A percentile compares a stretch with the other conserved stretches of the same genome.
These are phyloP conservation scores for Neoscelio sp. DNA, from an alignment of 2,888 invertebrate species.

Conservation along the genomic window DNA sequence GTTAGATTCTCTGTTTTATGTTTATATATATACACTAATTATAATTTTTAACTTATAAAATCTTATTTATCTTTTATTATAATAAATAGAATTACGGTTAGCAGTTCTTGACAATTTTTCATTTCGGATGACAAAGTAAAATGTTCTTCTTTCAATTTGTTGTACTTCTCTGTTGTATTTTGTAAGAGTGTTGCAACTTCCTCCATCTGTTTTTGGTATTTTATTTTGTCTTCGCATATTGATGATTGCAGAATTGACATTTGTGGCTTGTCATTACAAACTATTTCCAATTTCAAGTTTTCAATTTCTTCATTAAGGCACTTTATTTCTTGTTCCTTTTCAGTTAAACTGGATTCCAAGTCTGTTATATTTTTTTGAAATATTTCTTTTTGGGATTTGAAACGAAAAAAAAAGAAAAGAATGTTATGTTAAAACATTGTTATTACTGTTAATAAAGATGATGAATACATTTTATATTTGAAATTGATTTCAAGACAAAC, in stretches of 20 bases:
- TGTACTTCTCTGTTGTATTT: constrained; percentile 17
- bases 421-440: not conserved
- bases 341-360: constrained; percentile 12
- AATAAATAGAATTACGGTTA: constrained; percentile 27
- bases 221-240: constrained; percentile 4
- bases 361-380: constrained; percentile 32
- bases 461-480: constrained; percentile 7
- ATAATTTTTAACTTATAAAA: not conserved
- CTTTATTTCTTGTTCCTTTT: constrained; percentile 16
- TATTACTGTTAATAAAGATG: not conserved
- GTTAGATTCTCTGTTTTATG: not conserved
- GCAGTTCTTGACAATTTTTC: constrained; percentile 20
- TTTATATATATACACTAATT: not conserved
- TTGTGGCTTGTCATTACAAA: constrained; percentile 14
- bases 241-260: constrained; percentile 6
- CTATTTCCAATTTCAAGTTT: constrained; percentile 5
- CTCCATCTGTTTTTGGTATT: constrained; percentile 28
- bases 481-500: too few relatives aligned
- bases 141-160: constrained; percentile 24
- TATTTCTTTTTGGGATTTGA: constrained; percentile 29
- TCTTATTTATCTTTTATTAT: too few relatives aligned
- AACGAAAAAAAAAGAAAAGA: constrained; percentile 32
- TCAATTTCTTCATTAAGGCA: constrained; percentile 26
- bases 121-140: constrained; percentile 12
- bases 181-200: constrained; percentile 27